Percentiles rank a stretch among this genome's conserved stretches.
Conservation (phyloP, 2,888 invertebrate species). For the Pristionchus japonicus region DNA sequence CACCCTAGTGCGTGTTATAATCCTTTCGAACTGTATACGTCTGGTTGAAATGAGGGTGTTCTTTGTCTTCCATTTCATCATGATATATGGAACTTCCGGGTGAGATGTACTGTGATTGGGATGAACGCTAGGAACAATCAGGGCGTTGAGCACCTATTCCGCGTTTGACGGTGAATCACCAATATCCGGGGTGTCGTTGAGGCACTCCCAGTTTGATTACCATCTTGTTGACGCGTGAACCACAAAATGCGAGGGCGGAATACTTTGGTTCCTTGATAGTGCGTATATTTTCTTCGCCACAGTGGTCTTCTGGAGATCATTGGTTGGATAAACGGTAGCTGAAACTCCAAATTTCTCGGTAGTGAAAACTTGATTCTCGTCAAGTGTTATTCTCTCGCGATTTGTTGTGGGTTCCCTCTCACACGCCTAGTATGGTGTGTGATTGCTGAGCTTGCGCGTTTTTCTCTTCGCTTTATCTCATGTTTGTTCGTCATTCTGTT, state of each 20-base stretch:
- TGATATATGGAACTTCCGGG: too few relatives aligned
- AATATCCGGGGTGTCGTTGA: not conserved
- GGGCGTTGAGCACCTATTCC: too few relatives aligned
- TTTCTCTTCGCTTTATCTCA: not conserved
- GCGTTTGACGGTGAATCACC: not conserved
- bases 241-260: not conserved
- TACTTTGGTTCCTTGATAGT: not conserved
- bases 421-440: not conserved
- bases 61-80: too few relatives aligned
- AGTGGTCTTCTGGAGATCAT: too few relatives aligned
- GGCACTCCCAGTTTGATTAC: not conserved
- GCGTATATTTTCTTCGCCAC: not conserved
- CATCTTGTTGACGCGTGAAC: not conserved
- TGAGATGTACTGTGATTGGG: too few relatives aligned
- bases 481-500: slow-evolving; percentile 31
- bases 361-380: too few relatives aligned
- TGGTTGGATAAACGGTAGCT: not conserved
- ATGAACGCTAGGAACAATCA: too few relatives aligned
- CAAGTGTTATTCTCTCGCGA: not conserved
- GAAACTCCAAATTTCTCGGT: too few relatives aligned
- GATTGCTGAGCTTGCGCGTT: not conserved
- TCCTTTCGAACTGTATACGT: too few relatives aligned
- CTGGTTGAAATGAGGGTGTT: too few relatives aligned
- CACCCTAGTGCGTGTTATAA: too few relatives aligned
- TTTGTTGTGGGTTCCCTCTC: not conserved